Base-by-base conservation (phyloP, 2,113 vertebrate species). In the Lepidiolamprologus cunningtoni region DNA sequence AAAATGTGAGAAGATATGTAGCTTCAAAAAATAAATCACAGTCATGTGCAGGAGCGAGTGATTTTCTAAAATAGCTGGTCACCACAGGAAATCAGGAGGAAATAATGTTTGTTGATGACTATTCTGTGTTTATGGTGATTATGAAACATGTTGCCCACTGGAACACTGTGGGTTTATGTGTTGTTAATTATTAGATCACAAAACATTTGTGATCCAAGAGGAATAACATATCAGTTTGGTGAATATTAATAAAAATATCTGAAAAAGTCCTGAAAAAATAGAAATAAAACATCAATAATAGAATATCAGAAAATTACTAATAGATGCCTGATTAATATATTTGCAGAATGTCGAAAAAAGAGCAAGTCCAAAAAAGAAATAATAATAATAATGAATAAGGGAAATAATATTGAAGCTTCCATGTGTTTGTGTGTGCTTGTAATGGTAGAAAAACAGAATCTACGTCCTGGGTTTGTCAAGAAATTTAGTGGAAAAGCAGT, bases 361-460 rank as follows among this genome's bases (percentile, higher is more conserved):
- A 35, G 58, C 17, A 35, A 13, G 33, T 66, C 10, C 61, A 66
- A n/a, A n/a, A 37, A 37, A 21, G 2, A 8, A 40, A 40, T 66
- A 66, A 5, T 66, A 66, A 5, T 66, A n/a, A 21, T 66, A 40
- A 21, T 1, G 0, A 71, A 14, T 16, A 26, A 45, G 21, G 37
- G 12, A 73, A 73, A 71, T 42, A 14, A 0, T 42, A 42, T 23
- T 42, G 66, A 68, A 42, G 63, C 61, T 68, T 68, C 61, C 61
- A 0, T 68, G n/a, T 42, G 13, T 45, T 42, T 71, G 1, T 71
- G 66, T 42, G 37, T 2, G 2, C 26, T 54, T 17, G 12, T 80
- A 5, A 55, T 40, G 6, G 5, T 80, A 42, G 35, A 57, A 40
- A 80, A 54, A 54, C 50, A 42, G n/a, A 55, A 3, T 57, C 0